These are phyloP conservation scores for Sylvia atricapilla DNA, from an alignment of 2,113 vertebrate species.

Conservation along the genomic window DNA sequence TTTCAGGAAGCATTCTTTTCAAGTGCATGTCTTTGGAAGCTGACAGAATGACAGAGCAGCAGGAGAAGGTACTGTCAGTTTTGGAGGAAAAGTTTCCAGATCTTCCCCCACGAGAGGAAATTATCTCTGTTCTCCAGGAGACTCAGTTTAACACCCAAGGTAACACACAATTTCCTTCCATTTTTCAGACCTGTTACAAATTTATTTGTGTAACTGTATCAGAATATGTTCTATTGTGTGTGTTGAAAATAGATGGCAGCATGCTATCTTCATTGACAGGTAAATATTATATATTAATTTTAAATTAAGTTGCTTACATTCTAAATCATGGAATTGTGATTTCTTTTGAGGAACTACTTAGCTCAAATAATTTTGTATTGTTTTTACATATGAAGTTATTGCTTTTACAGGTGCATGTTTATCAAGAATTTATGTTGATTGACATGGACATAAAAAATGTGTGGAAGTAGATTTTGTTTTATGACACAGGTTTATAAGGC, in stretches of 20 bases:
- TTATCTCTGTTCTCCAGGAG: conserved; percentile 72
- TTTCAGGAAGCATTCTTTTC: conserved; percentile 84
- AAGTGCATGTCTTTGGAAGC: conserved; percentile 75
- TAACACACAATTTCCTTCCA: neutral
- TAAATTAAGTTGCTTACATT: neutral
- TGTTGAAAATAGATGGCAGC: neutral
- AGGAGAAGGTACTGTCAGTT: conserved; percentile 77
- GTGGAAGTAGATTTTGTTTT: neutral
- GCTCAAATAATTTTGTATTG: neutral
- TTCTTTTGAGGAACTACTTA: neutral
- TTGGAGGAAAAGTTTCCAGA: conserved; percentile 79
- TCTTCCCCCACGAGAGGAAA: conserved; percentile 73
- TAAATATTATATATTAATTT: neutral
- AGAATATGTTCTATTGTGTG: neutral
- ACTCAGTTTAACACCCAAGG: conserved; percentile 67
- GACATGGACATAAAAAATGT: neutral
- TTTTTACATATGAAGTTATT: neutral
- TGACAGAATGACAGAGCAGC: conserved; percentile 71
- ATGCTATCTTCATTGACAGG: neutral
- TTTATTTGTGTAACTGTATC: neutral
- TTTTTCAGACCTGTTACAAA: neutral
- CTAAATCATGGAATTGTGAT: neutral
- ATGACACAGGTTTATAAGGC: neutral
- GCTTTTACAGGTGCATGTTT: neutral
- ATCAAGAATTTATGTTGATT: neutral